Evolutionary conservation across 1,140 invertebrate species (phyloP).

Genomic region (Neodiprion pinetum): DNA sequence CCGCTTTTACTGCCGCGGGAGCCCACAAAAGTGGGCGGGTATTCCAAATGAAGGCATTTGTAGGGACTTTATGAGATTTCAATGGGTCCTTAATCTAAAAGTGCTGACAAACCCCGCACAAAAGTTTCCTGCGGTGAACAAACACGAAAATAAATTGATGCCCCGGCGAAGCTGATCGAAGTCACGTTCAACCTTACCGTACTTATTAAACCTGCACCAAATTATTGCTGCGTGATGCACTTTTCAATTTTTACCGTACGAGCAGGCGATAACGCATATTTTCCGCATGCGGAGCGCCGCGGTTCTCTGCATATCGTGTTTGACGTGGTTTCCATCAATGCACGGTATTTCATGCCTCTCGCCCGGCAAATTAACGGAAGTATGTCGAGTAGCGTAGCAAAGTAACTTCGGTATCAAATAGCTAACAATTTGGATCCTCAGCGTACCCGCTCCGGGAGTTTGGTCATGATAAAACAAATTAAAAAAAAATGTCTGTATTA

Average conservation of each 20-base stretch:
- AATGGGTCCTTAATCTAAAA: constrained; percentile 55
- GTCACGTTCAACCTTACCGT: constrained; percentile 44
- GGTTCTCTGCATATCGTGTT: no score
- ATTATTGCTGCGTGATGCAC: not conserved
- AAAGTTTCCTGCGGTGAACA: constrained; percentile 57
- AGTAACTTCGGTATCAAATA: no score
- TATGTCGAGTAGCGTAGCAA: no score
- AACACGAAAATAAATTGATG: constrained; percentile 61
- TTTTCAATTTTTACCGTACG: not conserved
- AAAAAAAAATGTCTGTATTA: no score
- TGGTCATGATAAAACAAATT: no score
- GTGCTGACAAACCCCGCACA: constrained; percentile 55
- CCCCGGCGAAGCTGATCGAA: not conserved
- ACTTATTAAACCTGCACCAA: constrained; percentile 54
- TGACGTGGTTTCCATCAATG: no score
- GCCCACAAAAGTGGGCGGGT: constrained; percentile 31
- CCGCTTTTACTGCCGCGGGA: constrained; percentile 25
- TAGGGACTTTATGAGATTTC: constrained; percentile 55
- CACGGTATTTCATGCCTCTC: no score
- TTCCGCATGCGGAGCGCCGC: no score
- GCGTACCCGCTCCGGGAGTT: no score
- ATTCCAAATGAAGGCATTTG: constrained; percentile 52
- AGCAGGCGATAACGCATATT: no score
- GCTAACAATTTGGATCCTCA: no score
- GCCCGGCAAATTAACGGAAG: no score